Conservation (phyloP, 2,888 invertebrate genomes). For the Eupeodes latifasciatus region DNA sequence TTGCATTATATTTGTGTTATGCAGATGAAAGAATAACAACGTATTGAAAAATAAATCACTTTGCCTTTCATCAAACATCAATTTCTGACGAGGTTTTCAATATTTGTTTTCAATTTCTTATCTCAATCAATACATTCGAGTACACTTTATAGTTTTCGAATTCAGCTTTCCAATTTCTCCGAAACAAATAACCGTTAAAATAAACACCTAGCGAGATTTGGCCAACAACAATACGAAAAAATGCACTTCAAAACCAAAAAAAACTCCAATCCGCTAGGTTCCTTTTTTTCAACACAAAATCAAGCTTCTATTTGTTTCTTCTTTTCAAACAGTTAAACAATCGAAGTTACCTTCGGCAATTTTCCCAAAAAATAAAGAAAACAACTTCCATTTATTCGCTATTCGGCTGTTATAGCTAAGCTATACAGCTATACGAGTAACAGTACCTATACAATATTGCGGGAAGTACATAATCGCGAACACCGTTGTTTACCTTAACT, state of each 20-base stretch:
- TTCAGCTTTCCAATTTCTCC: slow-evolving; percentile 15
- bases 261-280: not conserved
- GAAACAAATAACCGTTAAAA: slow-evolving; percentile 23
- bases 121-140: not conserved
- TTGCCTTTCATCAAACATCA: not conserved
- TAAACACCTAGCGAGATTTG: slow-evolving; percentile 26
- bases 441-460: not conserved
- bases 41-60: too few species aligned
- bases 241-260: not conserved
- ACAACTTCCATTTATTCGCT: slow-evolving; percentile 19
- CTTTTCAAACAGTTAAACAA: slow-evolving; percentile 10
- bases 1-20: too few species aligned
- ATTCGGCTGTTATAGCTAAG: not conserved
- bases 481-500: slow-evolving; percentile 42
- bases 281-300: not conserved
- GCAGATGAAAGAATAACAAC: too few species aligned
- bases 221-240: not conserved
- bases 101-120: slow-evolving; percentile 22
- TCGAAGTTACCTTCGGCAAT: not conserved
- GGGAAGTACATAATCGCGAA: slow-evolving; percentile 44
- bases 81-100: not conserved
- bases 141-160: not conserved
- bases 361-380: slow-evolving; percentile 6
- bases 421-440: not conserved
- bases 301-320: slow-evolving; percentile 7